These are phyloP conservation scores for Morelia viridis DNA, from an alignment of 2,797 vertebrate species.

Conservation along the genomic window DNA sequence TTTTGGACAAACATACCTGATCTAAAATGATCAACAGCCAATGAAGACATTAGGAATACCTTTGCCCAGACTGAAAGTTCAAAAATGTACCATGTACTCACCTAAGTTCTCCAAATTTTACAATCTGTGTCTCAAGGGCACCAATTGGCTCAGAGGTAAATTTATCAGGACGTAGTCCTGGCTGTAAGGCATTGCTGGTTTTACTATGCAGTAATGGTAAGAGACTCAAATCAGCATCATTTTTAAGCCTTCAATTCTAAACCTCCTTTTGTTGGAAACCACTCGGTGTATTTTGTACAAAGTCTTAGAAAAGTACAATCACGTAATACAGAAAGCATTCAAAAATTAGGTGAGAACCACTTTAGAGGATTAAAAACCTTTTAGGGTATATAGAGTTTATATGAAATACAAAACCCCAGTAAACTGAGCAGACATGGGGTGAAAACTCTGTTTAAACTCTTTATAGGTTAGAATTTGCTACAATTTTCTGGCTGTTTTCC, in stretches of 20 bases:
- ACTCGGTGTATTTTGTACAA: slow-evolving; percentile 53
- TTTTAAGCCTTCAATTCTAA: slow-evolving; percentile 1
- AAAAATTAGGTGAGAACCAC: slow-evolving; percentile 42
- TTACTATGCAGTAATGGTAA: neutral
- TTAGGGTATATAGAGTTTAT: neutral
- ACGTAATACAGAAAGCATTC: neutral
- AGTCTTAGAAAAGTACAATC: slow-evolving; percentile 23
- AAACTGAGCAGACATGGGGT: slow-evolving; percentile 43
- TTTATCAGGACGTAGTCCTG: slow-evolving; percentile 41
- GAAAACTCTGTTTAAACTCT: slow-evolving; percentile 27
- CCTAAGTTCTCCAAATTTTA: neutral
- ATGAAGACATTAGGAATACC: neutral
- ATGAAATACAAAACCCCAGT: slow-evolving; percentile 33
- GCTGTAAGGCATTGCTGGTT: slow-evolving; percentile 57
- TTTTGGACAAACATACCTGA: neutral
- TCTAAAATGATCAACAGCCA: neutral
- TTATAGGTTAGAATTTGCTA: slow-evolving; percentile 24
- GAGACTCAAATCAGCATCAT: neutral
- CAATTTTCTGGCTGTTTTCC: slow-evolving; percentile 16
- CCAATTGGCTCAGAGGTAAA: slow-evolving; percentile 21
- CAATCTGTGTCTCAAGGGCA: neutral
- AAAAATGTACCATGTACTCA: neutral
- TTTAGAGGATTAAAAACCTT: slow-evolving; percentile 50
- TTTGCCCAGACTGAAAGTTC: neutral
- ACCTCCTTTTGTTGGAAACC: slow-evolving; percentile 13